Evolutionary conservation across 2,888 invertebrate species (phyloP), one percentile per base, ranked within the genome.

Genomic region (Mesorhabditis belari): DNA sequence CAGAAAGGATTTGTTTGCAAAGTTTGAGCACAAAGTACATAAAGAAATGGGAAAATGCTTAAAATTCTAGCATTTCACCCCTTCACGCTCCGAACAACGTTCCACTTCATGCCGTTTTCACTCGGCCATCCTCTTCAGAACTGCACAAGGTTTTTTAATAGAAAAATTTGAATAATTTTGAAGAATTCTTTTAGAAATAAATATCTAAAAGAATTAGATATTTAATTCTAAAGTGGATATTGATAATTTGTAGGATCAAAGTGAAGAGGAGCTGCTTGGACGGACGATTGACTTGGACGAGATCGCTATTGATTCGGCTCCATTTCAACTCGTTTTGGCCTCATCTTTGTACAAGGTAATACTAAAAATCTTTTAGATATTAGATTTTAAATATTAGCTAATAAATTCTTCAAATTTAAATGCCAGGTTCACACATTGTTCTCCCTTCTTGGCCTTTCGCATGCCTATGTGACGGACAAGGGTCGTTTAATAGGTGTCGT

Each of bases 401-500:
- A 50, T 50, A 50, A 50, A 9, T 50, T 9, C 44, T 2, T 12
- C 35, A 44, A 56, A 17, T 3, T 6, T 21, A 35, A 12, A 17
- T 9, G 49, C 28, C 24, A 66, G 66, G 70, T 68, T 21, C 74
- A 74, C 65, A 74, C 71, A 6, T 56, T 74, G 23, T 74, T 74
- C 60, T 71, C 70, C 3, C 69, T 74, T 21, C 72, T 74, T 12
- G 74, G 72, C 17, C 58, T 74, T 3, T 70, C 69, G 3, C 74
- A 74, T 53, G 74, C 74, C 27, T 74, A 74, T 51, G 74, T 74
- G 19, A 74, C 71, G 19, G 71, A 74, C 56, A 69, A 69, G 29
- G 74, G 74, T 26, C 65, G 67, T 28, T 62, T 74, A 21, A 67
- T 74, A 6, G 74, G 74, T 3, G 72, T 74, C n/a, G 70, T 74